A percentile compares a stretch with the other conserved stretches of the same genome.
Conservation (phyloP, 2,113 vertebrate species). For the Macquaria australasica region DNA sequence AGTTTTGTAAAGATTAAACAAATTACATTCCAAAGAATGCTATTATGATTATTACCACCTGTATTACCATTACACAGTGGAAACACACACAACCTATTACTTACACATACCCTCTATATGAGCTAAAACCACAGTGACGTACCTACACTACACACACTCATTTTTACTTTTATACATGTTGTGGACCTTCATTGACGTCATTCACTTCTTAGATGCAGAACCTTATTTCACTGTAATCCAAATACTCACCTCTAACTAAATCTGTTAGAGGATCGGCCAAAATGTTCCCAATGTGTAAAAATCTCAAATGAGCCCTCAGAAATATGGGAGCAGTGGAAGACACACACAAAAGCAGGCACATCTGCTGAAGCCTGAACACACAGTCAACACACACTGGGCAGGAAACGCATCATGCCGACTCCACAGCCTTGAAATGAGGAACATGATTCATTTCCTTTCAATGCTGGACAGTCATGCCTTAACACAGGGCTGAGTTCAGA, state of each 20-base stretch:
- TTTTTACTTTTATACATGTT: not conserved
- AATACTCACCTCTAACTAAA: not conserved
- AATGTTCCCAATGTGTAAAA: slow-evolving; percentile 29
- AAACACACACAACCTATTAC: slow-evolving; percentile 23
- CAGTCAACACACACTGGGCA: slow-evolving; percentile 59
- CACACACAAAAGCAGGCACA: slow-evolving; percentile 40
- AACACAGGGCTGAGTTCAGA: slow-evolving; percentile 47
- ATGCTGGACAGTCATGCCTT: slow-evolving; percentile 54
- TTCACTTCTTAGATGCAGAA: not conserved
- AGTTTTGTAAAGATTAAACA: slow-evolving; percentile 4
- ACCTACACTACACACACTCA: not conserved
- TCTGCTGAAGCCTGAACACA: slow-evolving; percentile 65
- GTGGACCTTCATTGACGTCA: not conserved
- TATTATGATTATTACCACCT: slow-evolving; percentile 35
- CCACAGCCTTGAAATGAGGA: slow-evolving; percentile 79
- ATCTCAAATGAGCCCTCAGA: not conserved
- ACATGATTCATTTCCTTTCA: slow-evolving; percentile 84
- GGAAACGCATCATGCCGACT: slow-evolving; percentile 75
- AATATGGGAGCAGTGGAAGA: slow-evolving; percentile 9
- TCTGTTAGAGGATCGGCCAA: not conserved
- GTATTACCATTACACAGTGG: slow-evolving; percentile 1
- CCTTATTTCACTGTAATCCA: not conserved
- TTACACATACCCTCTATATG: not conserved
- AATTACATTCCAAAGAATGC: slow-evolving; percentile 18
- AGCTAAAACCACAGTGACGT: slow-evolving; percentile 32